A percentile compares a stretch with the other conserved stretches of the same genome.
Conservation (phyloP, 2,888 invertebrate species). For the Tenthredo distinguenda region DNA sequence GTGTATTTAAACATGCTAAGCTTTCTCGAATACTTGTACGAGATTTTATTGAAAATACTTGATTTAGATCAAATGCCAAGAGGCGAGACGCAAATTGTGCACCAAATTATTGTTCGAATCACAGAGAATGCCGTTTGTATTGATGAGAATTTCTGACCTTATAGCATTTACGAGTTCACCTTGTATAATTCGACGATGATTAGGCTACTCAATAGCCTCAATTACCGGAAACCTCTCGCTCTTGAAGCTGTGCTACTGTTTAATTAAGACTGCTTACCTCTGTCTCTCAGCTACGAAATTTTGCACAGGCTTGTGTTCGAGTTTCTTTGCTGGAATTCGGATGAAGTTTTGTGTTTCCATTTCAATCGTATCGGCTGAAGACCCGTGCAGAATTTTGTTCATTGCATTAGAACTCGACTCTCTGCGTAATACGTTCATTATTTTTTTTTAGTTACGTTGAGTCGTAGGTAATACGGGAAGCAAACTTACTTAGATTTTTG, state of each 20-base stretch:
- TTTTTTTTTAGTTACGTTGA: neutral
- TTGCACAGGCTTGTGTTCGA: neutral
- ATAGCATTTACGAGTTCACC: neutral
- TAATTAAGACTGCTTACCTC: conserved; percentile 11
- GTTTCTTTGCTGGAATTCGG: neutral
- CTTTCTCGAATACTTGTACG: too few species aligned
- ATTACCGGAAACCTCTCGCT: neutral
- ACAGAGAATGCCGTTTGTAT: neutral
- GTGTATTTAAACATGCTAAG: too few species aligned
- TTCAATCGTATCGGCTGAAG: neutral
- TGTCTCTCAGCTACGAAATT: conserved; percentile 4
- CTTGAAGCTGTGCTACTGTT: neutral
- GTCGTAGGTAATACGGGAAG: neutral
- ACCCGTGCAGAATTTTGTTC: neutral
- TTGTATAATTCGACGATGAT: neutral
- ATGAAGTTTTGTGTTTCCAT: neutral
- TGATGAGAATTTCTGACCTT: neutral
- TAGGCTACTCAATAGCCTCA: neutral
- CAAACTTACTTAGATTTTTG: neutral
- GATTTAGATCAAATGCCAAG: neutral
- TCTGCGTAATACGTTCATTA: conserved; percentile 7
- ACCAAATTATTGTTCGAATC: neutral
- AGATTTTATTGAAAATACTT: neutral
- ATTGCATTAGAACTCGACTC: conserved; percentile 20
- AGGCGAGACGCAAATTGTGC: neutral